Conservation (phyloP, 2,888 invertebrate species). For the Chelonus formosanus region DNA sequence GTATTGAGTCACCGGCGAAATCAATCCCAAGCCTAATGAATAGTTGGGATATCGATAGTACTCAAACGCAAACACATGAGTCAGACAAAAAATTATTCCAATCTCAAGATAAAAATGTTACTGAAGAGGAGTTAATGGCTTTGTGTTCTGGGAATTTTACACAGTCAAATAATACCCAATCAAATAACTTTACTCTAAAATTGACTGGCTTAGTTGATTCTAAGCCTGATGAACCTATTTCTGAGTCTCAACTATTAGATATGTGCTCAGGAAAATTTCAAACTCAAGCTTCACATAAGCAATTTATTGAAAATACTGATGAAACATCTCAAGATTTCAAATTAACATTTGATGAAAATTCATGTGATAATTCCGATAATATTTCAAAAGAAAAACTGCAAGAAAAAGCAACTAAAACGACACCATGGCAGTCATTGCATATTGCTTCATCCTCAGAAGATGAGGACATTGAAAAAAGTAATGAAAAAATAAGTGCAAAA, state of each 20-base stretch:
- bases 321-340: conserved; percentile 53
- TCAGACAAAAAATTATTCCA: conserved; percentile 63
- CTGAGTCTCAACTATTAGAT: conserved; percentile 58
- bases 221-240: conserved; percentile 30
- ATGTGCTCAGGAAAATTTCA: conserved; percentile 70
- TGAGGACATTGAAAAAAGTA: conserved; percentile 36
- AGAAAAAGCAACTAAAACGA: conserved; percentile 22
- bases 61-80: conserved; percentile 4
- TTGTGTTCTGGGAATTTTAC: conserved; percentile 67
- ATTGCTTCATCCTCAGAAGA: conserved; percentile 50
- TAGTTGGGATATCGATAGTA: neutral
- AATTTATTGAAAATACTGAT: conserved; percentile 30
- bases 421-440: conserved; percentile 44
- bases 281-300: conserved; percentile 53
- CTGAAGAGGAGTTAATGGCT: conserved; percentile 68
- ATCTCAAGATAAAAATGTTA: conserved; percentile 51
- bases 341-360: conserved; percentile 49
- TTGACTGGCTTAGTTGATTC: conserved; percentile 31
- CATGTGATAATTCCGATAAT: conserved; percentile 44
- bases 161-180: conserved; percentile 22
- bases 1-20: neutral
- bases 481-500: conserved; percentile 46
- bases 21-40: conserved; percentile 2
- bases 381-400: conserved; percentile 51
- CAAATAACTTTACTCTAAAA: conserved; percentile 3